These are phyloP conservation scores for Hedychridium roseum DNA, from an alignment of 2,888 invertebrate species.

Conservation along the genomic window DNA sequence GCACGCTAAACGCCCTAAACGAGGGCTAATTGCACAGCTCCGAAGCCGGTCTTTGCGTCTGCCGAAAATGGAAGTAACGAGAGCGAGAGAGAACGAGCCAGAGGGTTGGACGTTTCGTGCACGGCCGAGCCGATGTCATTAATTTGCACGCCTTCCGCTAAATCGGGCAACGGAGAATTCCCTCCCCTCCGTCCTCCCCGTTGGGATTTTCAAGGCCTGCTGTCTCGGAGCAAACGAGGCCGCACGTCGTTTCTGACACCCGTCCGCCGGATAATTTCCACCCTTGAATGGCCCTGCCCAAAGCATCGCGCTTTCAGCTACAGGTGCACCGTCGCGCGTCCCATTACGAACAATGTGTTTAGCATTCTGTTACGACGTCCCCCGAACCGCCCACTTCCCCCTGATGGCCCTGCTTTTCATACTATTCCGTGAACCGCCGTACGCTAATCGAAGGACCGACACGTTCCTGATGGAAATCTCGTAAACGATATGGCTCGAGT, in stretches of 20 bases:
- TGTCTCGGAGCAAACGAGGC: too few species aligned
- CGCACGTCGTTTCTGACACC: constrained; percentile 21
- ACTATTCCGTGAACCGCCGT: too few species aligned
- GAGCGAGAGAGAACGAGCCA: constrained; percentile 4
- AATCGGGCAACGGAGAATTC: too few species aligned
- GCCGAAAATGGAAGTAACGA: constrained; percentile 40
- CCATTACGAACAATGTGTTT: constrained; percentile 36
- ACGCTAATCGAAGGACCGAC: too few species aligned
- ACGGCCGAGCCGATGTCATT: constrained; percentile 44
- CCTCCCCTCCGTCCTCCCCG: too few species aligned
- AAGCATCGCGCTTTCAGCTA: constrained; percentile 35
- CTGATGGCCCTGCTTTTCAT: too few species aligned
- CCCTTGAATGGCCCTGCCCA: constrained; percentile 11
- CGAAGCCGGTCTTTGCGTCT: constrained; percentile 8
- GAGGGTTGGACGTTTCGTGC: not conserved
- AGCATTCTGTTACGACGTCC: too few species aligned
- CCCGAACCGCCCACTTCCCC: too few species aligned
- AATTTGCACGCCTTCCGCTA: constrained; percentile 48
- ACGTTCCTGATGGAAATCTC: too few species aligned
- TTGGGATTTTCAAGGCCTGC: too few species aligned
- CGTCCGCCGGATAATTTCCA: constrained; percentile 30
- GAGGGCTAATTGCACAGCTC: constrained; percentile 58
- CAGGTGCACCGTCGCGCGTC: constrained; percentile 29
- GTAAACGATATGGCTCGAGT: too few species aligned
- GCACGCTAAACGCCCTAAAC: constrained; percentile 60